Percentiles rank a stretch among this genome's conserved stretches.
Evolutionary conservation across 2,888 invertebrate genomes (phyloP).

Genomic region (Cheilosia variabilis): DNA sequence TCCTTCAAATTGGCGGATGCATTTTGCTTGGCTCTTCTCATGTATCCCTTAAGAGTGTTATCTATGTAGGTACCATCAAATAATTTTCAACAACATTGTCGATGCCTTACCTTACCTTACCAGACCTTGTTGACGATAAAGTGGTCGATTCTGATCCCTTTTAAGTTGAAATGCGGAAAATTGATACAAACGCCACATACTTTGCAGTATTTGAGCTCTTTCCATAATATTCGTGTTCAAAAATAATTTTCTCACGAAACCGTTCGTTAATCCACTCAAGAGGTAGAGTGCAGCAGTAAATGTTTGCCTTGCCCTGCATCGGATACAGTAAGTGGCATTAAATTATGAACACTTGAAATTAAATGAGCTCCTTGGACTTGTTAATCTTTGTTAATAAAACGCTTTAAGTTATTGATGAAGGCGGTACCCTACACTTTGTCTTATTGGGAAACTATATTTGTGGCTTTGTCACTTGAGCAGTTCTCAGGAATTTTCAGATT

Average conservation of each 20-base stretch:
- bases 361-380: background rate
- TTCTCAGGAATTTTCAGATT: too few species aligned
- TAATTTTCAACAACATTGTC: too few species aligned
- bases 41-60: too few species aligned
- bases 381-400: too few species aligned
- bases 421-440: too few species aligned
- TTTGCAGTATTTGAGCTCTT: conserved; percentile 10
- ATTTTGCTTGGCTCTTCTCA: too few species aligned
- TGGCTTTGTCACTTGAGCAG: too few species aligned
- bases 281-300: background rate
- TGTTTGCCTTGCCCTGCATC: background rate
- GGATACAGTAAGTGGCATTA: background rate
- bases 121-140: background rate
- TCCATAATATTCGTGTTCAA: conserved; percentile 28
- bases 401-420: too few species aligned
- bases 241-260: conserved; percentile 6
- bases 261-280: conserved; percentile 45
- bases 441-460: too few species aligned
- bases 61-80: too few species aligned
- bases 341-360: background rate
- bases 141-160: conserved; percentile 22
- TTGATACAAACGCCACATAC: conserved; percentile 47
- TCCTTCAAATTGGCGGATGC: too few species aligned
- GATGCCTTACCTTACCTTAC: background rate
- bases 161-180: conserved; percentile 40